A percentile compares a stretch with the other conserved stretches of the same genome.
Evolutionary conservation across 2,888 invertebrate species (phyloP).

Genomic region (Hesperia comma): DNA sequence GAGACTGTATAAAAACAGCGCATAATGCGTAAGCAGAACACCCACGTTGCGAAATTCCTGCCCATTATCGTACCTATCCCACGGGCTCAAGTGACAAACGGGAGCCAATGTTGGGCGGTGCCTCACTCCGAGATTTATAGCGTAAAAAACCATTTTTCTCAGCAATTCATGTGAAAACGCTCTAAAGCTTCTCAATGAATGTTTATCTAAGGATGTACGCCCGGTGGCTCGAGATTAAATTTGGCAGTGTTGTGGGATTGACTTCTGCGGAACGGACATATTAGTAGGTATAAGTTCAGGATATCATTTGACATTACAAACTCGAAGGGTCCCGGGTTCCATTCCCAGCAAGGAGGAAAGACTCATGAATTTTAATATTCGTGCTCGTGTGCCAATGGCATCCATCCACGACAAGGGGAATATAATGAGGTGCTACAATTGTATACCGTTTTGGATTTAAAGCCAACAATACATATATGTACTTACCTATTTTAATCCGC

Average conservation of each 20-base stretch:
- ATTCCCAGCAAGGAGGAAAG: too few relatives aligned
- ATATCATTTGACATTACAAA: too few relatives aligned
- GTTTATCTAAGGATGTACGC: conserved; percentile 24
- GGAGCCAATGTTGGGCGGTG: conserved; percentile 72
- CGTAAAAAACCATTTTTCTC: conserved; percentile 59
- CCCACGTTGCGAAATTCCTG: conserved; percentile 74
- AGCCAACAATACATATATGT: too few relatives aligned
- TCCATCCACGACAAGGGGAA: too few relatives aligned
- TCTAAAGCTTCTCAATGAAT: conserved; percentile 24
- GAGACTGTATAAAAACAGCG: conserved; percentile 64
- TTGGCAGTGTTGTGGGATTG: conserved; percentile 12
- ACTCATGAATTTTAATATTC: too few relatives aligned
- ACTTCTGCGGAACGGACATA: background rate
- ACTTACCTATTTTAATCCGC: too few relatives aligned
- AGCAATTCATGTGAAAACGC: conserved; percentile 57
- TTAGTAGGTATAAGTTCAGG: background rate
- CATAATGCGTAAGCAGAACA: conserved; percentile 73
- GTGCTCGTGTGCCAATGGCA: too few relatives aligned
- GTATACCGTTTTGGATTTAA: too few relatives aligned
- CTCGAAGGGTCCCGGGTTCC: too few relatives aligned
- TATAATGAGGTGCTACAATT: too few relatives aligned
- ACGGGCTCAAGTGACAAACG: conserved; percentile 76
- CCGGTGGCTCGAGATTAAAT: conserved; percentile 7
- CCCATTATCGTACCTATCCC: conserved; percentile 71
- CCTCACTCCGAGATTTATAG: conserved; percentile 61